A percentile compares a stretch with the other conserved stretches of the same genome.
These are phyloP conservation scores for Mustela lutreola DNA, from an alignment of 2,113 vertebrate species.

Conservation along the genomic window DNA sequence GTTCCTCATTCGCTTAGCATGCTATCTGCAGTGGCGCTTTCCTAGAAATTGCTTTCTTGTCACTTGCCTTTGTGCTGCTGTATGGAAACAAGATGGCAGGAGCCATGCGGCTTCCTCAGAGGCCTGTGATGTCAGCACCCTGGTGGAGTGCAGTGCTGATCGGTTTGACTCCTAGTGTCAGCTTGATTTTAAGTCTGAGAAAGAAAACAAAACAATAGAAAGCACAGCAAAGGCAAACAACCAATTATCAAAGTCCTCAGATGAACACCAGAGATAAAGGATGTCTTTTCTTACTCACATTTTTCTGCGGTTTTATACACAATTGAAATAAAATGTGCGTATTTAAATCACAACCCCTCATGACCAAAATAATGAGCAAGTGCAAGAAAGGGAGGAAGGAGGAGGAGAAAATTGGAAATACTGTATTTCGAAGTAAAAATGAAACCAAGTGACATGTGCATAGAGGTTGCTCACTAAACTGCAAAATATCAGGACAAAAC, in stretches of 20 bases:
- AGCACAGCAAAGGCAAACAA: background rate
- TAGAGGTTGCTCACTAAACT: background rate
- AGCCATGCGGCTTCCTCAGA: background rate
- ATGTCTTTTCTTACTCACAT: background rate
- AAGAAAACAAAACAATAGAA: background rate
- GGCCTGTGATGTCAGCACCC: background rate
- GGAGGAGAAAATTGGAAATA: background rate
- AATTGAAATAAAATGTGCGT: background rate
- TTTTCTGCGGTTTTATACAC: background rate
- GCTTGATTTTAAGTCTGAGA: background rate
- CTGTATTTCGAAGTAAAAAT: background rate
- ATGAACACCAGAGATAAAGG: background rate
- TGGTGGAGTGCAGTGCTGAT: background rate
- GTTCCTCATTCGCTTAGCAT: background rate
- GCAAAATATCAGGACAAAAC: too few relatives aligned
- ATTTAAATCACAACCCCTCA: background rate
- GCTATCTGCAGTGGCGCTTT: background rate
- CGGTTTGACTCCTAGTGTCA: background rate
- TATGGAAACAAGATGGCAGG: background rate
- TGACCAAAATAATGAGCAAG: conserved; percentile 1
- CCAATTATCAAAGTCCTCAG: background rate
- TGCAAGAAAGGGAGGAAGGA: background rate
- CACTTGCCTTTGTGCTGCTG: background rate
- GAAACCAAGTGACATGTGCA: background rate
- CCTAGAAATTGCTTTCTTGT: background rate